Base-by-base conservation (phyloP, 1,140 invertebrate genomes). In the Eubasilissa regina region DNA sequence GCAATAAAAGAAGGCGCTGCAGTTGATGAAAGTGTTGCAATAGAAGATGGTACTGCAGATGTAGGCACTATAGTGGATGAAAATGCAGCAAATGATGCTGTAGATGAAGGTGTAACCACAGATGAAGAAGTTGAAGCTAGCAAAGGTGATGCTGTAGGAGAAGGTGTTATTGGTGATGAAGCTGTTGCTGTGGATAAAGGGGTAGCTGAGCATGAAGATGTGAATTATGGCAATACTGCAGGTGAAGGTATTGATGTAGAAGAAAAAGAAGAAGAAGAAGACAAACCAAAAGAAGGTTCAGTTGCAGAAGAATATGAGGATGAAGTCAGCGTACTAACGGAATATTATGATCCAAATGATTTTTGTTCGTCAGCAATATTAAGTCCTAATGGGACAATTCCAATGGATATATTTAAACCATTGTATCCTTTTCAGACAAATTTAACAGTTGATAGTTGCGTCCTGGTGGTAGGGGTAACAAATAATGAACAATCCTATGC, bases 341-440 rank as follows among this genome's bases (percentile, higher is more conserved):
- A 73, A 12, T 86, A 86, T 83, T 88, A 88, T 75, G 86, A 89
- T 72, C 83, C 84, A 1, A 86, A 89, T 68, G 87, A 89, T 17
- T 88, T 88, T 75, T 9, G 86, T 8, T 88, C 88, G 9, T 85
- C 86, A 7, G 87, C 88, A 47, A 84, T 88, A 10, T 85, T 83
- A 48, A 86, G 83, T 15, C 82, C 85, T 17, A 84, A 87, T 60
- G 85, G 86, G 0, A 86, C 86, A 7, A 85, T 89, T 81, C 87
- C 87, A 0, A 73, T 84, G 4, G 82, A 89, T 84, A 83, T 87
- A 56, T 86, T 89, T 58, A 85, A 87, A 68, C 88, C 88, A 82
- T 85, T 88, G 88, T 89, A 89, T 89, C 88, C 88, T 89, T 88
- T 87, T 68, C 4, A 15, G 13, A 64, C 0, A 64, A 35, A 25